Percentiles rank a stretch among this genome's conserved stretches.
Conservation (phyloP, 2,888 invertebrate genomes). For the Polymixis flavicincta region DNA sequence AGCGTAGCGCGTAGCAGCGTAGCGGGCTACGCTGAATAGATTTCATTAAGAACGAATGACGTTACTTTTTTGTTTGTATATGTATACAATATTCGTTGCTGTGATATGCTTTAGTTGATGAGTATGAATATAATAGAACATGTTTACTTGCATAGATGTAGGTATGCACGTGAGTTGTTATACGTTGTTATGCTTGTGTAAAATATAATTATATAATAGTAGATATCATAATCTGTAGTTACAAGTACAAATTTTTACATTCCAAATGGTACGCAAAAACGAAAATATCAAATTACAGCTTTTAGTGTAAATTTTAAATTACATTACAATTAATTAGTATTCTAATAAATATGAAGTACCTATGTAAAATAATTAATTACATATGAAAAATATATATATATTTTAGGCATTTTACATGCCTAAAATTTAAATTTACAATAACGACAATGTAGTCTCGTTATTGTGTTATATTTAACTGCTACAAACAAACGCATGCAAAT, state of each 20-base stretch:
- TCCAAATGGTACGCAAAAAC: no score
- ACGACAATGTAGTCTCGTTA: background rate
- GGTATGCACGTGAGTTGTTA: background rate
- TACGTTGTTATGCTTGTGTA: no score
- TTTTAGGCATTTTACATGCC: no score
- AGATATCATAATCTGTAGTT: no score
- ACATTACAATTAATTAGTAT: background rate
- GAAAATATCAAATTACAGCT: background rate
- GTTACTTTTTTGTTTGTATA: background rate
- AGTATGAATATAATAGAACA: background rate
- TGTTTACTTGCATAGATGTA: background rate
- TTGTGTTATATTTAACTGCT: no score
- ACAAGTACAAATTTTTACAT: no score
- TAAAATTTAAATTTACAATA: background rate
- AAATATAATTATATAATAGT: no score
- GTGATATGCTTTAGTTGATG: background rate
- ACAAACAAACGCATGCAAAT: background rate
- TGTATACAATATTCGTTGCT: no score
- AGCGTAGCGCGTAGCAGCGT: slow-evolving; percentile 7
- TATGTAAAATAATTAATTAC: background rate
- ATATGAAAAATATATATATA: no score
- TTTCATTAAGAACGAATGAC: background rate
- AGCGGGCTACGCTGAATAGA: background rate
- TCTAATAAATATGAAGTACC: background rate
- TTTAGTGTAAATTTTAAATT: background rate